phyloP scores from a whole-genome alignment of 2,888 invertebrate species.

The Drosophila barbarae region DNA sequence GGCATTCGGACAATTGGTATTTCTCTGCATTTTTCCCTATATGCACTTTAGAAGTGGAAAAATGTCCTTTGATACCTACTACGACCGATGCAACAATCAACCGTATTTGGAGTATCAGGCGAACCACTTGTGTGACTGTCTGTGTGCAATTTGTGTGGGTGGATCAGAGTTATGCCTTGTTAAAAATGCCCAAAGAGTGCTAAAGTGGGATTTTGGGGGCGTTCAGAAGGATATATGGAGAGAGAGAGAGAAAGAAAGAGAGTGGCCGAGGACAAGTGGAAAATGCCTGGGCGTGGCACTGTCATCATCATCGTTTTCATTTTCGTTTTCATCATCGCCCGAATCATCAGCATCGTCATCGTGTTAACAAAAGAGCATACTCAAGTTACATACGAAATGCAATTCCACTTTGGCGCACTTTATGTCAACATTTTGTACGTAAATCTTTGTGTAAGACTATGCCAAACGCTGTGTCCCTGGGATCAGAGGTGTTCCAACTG shows the following conservation, averaged over 20 bases:
- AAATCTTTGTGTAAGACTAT: conserved; percentile 75
- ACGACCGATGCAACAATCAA: conserved; percentile 28
- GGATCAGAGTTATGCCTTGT: conserved; percentile 58
- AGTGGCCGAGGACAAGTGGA: conserved; percentile 17
- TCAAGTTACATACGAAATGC: conserved; percentile 77
- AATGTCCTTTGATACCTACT: conserved; percentile 16
- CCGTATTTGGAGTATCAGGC: conserved; percentile 30
- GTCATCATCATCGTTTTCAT: conserved; percentile 13
- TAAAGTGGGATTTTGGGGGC: conserved; percentile 29
- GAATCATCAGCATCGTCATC: conserved; percentile 56
- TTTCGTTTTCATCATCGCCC: conserved; percentile 26
- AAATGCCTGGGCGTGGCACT: conserved; percentile 35
- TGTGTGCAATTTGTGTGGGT: conserved; percentile 11
- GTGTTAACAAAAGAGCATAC: conserved; percentile 75
- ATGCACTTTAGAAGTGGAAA: conserved; percentile 19
- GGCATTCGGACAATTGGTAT: conserved; percentile 21
- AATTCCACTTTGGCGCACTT: conserved; percentile 76
- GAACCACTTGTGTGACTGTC: conserved; percentile 23
- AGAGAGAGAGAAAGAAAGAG: not conserved
- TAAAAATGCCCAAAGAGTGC: conserved; percentile 67
- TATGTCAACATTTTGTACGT: conserved; percentile 76
- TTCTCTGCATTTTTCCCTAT: conserved; percentile 10
- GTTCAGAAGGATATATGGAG: not conserved
- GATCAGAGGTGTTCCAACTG: conserved; percentile 32
- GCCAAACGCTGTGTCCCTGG: conserved; percentile 66